phyloP scores from a whole-genome alignment of 2,113 vertebrate genomes.

The Paraplagusia blochii region DNA sequence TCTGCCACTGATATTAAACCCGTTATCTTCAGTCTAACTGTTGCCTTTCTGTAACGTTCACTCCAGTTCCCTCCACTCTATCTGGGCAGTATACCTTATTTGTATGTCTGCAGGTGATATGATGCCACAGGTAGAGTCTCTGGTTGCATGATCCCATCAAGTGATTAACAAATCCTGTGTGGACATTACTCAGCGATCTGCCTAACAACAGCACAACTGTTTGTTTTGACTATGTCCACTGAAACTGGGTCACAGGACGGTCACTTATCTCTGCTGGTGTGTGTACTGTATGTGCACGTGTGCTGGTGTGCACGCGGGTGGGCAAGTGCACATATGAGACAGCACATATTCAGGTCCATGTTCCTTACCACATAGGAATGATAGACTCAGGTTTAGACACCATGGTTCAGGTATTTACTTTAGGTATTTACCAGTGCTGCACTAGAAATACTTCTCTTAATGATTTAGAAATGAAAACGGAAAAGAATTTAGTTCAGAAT shows the following conservation, averaged over 20 bases:
- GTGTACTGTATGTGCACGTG: neutral
- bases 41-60: slow-evolving; percentile 8
- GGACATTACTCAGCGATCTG: slow-evolving; percentile 36
- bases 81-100: slow-evolving; percentile 1
- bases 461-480: too few species aligned
- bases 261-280: slow-evolving; percentile 12
- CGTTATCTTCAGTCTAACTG: slow-evolving; percentile 7
- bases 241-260: slow-evolving; percentile 40
- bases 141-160: slow-evolving; percentile 38
- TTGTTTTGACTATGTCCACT: slow-evolving; percentile 46
- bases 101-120: slow-evolving; percentile 5
- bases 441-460: too few species aligned
- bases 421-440: too few species aligned
- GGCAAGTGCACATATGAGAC: neutral
- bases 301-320: slow-evolving; percentile 2
- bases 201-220: slow-evolving; percentile 44
- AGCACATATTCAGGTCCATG: too few species aligned
- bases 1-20: too few species aligned
- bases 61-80: slow-evolving; percentile 15
- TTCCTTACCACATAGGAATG: too few species aligned
- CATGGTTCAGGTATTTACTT: too few species aligned
- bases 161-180: slow-evolving; percentile 44
- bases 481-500: too few species aligned
- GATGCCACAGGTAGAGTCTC: slow-evolving; percentile 20
- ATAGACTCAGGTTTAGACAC: too few species aligned